phyloP scores from a whole-genome alignment of 2,797 vertebrate species.

The Falco naumanni region DNA sequence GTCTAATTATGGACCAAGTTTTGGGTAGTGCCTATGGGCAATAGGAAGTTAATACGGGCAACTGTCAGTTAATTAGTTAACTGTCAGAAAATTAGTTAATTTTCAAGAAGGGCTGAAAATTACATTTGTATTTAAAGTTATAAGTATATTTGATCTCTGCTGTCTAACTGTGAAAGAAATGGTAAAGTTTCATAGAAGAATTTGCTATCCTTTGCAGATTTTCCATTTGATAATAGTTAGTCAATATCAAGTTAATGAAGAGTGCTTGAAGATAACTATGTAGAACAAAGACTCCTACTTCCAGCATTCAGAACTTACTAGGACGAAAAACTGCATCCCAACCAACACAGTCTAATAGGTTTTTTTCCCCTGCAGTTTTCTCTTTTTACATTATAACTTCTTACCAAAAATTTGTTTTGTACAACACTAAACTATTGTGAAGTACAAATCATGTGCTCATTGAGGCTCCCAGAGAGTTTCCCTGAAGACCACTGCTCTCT shows the following conservation, averaged over 20 bases:
- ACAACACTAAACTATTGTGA: rapidly evolving
- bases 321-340: background rate
- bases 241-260: background rate
- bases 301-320: background rate
- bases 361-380: background rate
- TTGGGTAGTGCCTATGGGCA: background rate
- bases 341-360: background rate
- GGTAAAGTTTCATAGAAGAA: background rate
- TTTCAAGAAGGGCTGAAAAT: background rate
- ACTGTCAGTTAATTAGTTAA: no score
- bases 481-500: background rate
- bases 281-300: background rate
- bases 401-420: background rate
- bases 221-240: background rate
- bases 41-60: background rate
- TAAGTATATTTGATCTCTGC: background rate
- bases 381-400: background rate
- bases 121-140: background rate
- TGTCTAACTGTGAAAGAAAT: background rate
- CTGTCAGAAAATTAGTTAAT: background rate
- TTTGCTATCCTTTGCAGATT: background rate
- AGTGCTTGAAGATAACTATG: background rate
- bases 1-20: background rate
- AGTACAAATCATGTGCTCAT: background rate
- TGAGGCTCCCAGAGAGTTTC: background rate